Evolutionary conservation across 2,113 vertebrate species (phyloP), one percentile per base, ranked within the genome.

Genomic region (Lucifuga dentata): DNA sequence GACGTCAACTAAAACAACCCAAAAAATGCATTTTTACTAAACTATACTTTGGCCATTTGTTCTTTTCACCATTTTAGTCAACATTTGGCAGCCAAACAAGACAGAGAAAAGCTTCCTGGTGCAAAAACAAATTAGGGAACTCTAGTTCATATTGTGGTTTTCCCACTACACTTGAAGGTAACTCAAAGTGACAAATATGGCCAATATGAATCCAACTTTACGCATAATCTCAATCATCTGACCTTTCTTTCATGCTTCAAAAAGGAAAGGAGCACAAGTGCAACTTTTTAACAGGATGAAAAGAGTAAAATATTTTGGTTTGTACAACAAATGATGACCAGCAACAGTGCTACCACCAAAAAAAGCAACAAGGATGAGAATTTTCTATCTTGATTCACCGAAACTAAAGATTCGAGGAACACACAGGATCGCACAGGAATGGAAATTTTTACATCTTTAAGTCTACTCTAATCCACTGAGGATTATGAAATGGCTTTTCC

Each of bases 101-200:
- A 23, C 53, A 9, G 20, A 72, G 57, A 56, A 23, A 52, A 71
- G 45, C 40, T 57, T 53, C 64, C 49, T 43, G 57, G 62, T 65
- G 60, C 68, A 66, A 72, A 78, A 63, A 73, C 65, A 73, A 78
- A 82, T 33, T 64, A 79, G 58, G 51, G 32, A 78, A 55, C 38
- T 85, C 26, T 67, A 41, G 38, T 55, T 43, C 79, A 81, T 41
- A 52, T 59, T 12, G 52, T 51, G 29, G 36, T 26, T 20, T 52
- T 59, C 39, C 59, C 40, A 64, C 73, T 26, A 11, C 26, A 69
- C 17, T 35, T 71, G 6, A 81, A 57, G 29, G 56, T 35, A 61
- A 82, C 35, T 69, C 57, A 73, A 68, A 79, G n/a, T 40, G 16
- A 58, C 21, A 39, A 44, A 44, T 17, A 43, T 35, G 9, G 35